Evolutionary conservation across 2,888 invertebrate species (phyloP).

Genomic region (Bellardia pandia): DNA sequence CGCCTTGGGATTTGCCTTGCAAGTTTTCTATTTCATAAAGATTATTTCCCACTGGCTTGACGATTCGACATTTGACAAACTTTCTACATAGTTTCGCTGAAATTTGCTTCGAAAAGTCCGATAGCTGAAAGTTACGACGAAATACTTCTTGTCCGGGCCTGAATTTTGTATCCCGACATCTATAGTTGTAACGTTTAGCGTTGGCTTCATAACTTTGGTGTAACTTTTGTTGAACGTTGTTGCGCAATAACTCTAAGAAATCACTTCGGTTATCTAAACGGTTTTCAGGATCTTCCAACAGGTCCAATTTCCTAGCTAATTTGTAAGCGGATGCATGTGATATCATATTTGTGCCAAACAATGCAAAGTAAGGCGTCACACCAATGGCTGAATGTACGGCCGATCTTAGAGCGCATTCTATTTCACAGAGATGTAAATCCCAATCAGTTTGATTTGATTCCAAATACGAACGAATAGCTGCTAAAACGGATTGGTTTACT

Average conservation of each 20-base stretch:
- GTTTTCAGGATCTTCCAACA: slow-evolving; percentile 2
- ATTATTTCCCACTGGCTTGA: background rate
- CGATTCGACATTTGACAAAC: background rate
- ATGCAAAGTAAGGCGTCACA: background rate
- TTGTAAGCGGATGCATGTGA: background rate
- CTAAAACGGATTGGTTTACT: background rate
- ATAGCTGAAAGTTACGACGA: background rate
- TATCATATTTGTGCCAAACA: background rate
- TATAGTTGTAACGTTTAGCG: background rate
- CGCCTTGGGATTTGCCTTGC: background rate
- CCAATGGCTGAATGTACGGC: background rate
- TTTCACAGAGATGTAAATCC: slow-evolving; percentile 8
- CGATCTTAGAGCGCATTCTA: background rate
- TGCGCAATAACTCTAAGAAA: background rate
- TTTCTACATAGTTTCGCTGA: background rate
- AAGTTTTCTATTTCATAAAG: background rate
- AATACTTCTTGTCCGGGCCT: background rate
- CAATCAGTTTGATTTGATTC: background rate
- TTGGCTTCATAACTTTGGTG: background rate
- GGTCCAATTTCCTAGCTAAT: background rate
- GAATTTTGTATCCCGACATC: background rate
- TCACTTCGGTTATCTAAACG: background rate
- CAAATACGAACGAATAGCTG: background rate
- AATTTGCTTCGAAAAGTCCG: background rate
- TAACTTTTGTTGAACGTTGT: background rate